Percentiles rank a stretch among this genome's conserved stretches.
Evolutionary conservation across 2,888 invertebrate species (phyloP).

Genomic region (Mamestra brassicae): DNA sequence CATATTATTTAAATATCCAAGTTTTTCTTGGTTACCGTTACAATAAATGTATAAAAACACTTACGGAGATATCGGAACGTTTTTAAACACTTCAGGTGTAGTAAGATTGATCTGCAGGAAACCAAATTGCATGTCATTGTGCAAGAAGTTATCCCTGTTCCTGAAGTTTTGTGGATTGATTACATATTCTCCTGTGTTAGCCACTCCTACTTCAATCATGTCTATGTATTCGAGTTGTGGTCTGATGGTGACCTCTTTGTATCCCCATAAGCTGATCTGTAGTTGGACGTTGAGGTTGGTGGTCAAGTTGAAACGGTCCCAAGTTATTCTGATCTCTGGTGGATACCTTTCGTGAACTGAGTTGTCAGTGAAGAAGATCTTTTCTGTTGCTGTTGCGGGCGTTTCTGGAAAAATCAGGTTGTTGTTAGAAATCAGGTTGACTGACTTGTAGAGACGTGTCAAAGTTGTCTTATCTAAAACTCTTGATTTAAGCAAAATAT

Average conservation of each 20-base stretch:
- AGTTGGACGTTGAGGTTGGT: constrained; percentile 94
- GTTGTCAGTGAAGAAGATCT: constrained; percentile 95
- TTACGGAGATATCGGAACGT: constrained; percentile 94
- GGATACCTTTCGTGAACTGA: constrained; percentile 94
- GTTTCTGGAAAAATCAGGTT: constrained; percentile 92
- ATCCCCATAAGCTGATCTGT: constrained; percentile 97
- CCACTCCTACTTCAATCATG: constrained; percentile 92
- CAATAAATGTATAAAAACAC: constrained; percentile 75
- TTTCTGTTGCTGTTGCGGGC: constrained; percentile 96
- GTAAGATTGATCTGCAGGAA: constrained; percentile 97
- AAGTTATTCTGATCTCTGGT: constrained; percentile 94
- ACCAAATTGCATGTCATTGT: constrained; percentile 95
- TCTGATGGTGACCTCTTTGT: constrained; percentile 95
- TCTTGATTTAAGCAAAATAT: fast-evolving
- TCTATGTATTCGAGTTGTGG: constrained; percentile 96
- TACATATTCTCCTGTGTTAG: constrained; percentile 93
- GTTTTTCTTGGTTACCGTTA: not conserved
- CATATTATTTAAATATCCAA: not conserved
- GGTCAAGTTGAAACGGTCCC: constrained; percentile 97
- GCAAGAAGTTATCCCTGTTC: constrained; percentile 92
- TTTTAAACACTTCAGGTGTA: constrained; percentile 93
- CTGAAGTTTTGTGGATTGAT: constrained; percentile 94
- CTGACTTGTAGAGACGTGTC: not conserved
- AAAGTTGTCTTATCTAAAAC: not conserved
- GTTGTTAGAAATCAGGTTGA: not conserved